Conservation (phyloP, 1,140 invertebrate genomes). For the Andrena cerasifolii region DNA sequence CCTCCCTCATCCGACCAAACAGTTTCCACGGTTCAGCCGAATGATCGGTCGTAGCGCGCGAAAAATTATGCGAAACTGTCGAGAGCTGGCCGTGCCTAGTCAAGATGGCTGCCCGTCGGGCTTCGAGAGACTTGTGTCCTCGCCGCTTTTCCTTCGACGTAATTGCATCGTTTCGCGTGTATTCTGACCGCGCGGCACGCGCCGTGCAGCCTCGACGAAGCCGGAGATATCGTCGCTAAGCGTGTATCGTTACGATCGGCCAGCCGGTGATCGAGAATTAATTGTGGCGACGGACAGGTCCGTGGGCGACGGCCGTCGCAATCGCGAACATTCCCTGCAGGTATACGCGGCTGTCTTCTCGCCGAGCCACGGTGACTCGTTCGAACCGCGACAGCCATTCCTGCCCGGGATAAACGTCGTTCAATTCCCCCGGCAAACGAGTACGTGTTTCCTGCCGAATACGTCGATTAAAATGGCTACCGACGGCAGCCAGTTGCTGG, state of each 20-base stretch:
- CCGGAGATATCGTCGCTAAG: neutral
- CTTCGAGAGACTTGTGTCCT: constrained; percentile 63
- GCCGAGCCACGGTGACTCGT: neutral
- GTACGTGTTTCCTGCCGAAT: neutral
- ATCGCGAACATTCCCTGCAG: constrained; percentile 7
- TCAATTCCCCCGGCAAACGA: neutral
- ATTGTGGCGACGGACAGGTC: constrained; percentile 4
- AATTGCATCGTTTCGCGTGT: constrained; percentile 32
- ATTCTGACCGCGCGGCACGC: neutral
- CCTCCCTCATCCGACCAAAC: neutral
- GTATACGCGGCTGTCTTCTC: neutral
- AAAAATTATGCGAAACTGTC: constrained; percentile 48
- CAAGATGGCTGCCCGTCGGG: constrained; percentile 80
- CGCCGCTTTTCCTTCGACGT: constrained; percentile 31
- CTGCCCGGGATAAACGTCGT: too few relatives aligned
- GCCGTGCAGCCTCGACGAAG: neutral
- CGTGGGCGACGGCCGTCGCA: constrained; percentile 59
- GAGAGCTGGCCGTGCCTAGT: constrained; percentile 53
- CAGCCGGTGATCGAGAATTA: neutral
- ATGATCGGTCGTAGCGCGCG: constrained; percentile 22
- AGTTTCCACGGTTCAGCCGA: neutral
- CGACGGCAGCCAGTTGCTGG: constrained; percentile 21
- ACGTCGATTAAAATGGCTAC: constrained; percentile 42
- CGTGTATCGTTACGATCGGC: neutral
- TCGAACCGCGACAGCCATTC: neutral